Evolutionary conservation across 2,888 invertebrate genomes (phyloP).

Genomic region (Julus scanicus): DNA sequence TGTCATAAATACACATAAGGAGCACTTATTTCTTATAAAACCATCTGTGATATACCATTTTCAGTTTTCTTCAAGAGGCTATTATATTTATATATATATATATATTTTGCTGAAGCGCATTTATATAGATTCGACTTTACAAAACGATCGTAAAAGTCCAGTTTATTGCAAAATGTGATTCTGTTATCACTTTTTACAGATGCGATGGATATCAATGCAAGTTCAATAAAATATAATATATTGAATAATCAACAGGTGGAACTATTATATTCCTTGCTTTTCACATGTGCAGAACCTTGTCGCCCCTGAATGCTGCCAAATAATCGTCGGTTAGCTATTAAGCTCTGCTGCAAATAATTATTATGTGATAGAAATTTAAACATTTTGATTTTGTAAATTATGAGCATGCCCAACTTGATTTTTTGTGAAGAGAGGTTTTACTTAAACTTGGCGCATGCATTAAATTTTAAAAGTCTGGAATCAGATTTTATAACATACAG

Average conservation of each 20-base stretch:
- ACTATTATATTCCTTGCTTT: neutral
- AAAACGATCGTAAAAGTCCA: slow-evolving; percentile 35
- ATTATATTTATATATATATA: too few species aligned
- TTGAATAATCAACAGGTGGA: slow-evolving; percentile 23
- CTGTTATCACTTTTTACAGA: slow-evolving; percentile 5
- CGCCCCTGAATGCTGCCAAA: too few species aligned
- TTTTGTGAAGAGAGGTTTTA: too few species aligned
- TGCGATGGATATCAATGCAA: slow-evolving; percentile 2
- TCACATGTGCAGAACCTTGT: too few species aligned
- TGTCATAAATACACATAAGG: neutral
- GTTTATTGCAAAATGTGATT: slow-evolving; percentile 11
- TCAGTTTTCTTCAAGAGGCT: neutral
- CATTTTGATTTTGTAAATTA: too few species aligned
- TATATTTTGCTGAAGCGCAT: neutral
- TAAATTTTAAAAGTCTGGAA: too few species aligned
- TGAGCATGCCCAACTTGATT: too few species aligned
- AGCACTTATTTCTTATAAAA: neutral
- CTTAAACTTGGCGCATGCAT: too few species aligned
- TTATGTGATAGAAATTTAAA: too few species aligned
- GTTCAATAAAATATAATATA: slow-evolving; percentile 11
- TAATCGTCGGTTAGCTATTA: too few species aligned
- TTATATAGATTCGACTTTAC: neutral
- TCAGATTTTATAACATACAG: too few species aligned
- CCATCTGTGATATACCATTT: neutral
- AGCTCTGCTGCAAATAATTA: too few species aligned